Conservation (phyloP, 2,888 invertebrate genomes). For the Platypus cylindrus region DNA sequence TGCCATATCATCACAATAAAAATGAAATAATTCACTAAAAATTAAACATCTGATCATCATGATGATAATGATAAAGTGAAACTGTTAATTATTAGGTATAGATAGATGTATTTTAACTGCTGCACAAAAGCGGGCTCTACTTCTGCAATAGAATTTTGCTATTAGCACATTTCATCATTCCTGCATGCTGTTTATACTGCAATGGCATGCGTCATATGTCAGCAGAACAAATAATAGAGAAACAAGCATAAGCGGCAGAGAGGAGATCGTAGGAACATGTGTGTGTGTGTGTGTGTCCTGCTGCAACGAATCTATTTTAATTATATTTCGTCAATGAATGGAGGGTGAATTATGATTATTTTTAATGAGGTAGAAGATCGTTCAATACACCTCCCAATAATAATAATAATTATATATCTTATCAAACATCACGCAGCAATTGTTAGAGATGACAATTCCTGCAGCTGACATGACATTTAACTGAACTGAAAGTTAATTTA, state of each 20-base stretch:
- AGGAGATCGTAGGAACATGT: slow-evolving; percentile 9
- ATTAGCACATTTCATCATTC: background rate
- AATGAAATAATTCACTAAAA: slow-evolving; percentile 13
- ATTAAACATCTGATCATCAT: slow-evolving; percentile 6
- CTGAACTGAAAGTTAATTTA: too few species aligned
- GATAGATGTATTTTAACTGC: too few species aligned
- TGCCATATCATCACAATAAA: slow-evolving; percentile 11
- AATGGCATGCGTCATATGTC: slow-evolving; percentile 10
- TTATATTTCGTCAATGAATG: too few species aligned
- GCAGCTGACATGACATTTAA: slow-evolving; percentile 10
- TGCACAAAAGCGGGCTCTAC: slow-evolving; percentile 11
- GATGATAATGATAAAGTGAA: too few species aligned
- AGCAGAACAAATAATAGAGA: slow-evolving; percentile 5
- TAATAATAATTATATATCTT: slow-evolving; percentile 10
- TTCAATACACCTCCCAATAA: background rate
- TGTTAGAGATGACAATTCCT: slow-evolving; percentile 11
- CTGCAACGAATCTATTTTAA: slow-evolving; percentile 9
- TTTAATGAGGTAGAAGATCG: too few species aligned
- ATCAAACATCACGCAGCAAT: slow-evolving; percentile 4
- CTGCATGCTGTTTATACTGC: slow-evolving; percentile 7
- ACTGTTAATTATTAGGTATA: slow-evolving; percentile 9
- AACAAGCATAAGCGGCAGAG: too few species aligned
- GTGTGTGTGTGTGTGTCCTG: too few species aligned
- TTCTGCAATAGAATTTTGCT: slow-evolving; percentile 2
- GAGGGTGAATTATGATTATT: too few species aligned